Conservation (phyloP, 2,888 invertebrate species). For the Erannis defoliaria region DNA sequence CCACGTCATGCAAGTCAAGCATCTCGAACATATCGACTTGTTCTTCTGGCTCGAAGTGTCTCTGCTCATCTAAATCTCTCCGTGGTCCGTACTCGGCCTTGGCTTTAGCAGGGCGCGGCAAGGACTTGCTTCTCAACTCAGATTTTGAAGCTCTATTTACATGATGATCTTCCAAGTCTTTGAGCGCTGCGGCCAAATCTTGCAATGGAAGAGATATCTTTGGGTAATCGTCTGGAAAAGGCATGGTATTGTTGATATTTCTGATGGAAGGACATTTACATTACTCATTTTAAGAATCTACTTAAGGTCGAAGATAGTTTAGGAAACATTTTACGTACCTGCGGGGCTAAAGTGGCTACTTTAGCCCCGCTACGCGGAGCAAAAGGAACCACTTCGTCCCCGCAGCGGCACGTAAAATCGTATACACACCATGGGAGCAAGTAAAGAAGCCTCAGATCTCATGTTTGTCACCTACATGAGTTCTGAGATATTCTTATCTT, state of each 20-base stretch:
- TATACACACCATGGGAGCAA: too few species aligned
- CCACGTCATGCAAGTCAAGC: slow-evolving; percentile 78
- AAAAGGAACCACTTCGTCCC: too few species aligned
- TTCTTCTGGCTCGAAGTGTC: slow-evolving; percentile 66
- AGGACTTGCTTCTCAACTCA: slow-evolving; percentile 72
- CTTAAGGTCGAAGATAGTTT: too few species aligned
- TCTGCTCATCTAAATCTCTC: slow-evolving; percentile 66
- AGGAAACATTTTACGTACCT: too few species aligned
- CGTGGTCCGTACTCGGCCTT: slow-evolving; percentile 70
- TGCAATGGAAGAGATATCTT: slow-evolving; percentile 77
- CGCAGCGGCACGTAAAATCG: too few species aligned
- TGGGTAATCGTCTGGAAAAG: slow-evolving; percentile 72
- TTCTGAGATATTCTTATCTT: too few species aligned
- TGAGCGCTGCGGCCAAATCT: slow-evolving; percentile 78
- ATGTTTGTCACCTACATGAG: too few species aligned
- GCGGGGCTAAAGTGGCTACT: too few species aligned
- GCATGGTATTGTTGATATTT: not conserved
- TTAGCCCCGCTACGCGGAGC: too few species aligned
- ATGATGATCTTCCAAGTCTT: slow-evolving; percentile 73
- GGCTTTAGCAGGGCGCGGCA: slow-evolving; percentile 71
- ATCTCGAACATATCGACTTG: slow-evolving; percentile 76
- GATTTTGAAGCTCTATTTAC: slow-evolving; percentile 65
- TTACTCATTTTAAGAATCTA: too few species aligned
- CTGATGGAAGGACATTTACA: too few species aligned
- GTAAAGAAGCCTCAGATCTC: too few species aligned